These are phyloP conservation scores for Ginglymostoma cirratum DNA, from an alignment of 2,113 vertebrate species.

Conservation along the genomic window DNA sequence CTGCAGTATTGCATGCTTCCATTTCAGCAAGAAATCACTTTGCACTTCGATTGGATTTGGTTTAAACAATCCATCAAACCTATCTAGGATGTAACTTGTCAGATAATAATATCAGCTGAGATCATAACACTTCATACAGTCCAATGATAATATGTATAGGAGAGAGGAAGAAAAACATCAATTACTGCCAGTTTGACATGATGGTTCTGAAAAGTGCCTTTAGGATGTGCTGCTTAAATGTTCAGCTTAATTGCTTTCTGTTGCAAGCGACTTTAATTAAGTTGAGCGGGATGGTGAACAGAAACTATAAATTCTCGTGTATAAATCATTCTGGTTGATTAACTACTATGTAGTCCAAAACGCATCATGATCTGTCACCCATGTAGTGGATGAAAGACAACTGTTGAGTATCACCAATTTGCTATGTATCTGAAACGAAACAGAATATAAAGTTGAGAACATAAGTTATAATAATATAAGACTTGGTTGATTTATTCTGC, in stretches of 20 bases:
- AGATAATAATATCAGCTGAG: no score
- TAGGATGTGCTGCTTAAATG: constrained; percentile 43
- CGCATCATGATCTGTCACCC: constrained; percentile 33
- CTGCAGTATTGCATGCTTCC: no score
- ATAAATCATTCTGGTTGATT: constrained; percentile 53
- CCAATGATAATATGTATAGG: constrained; percentile 37
- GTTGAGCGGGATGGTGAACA: not conserved
- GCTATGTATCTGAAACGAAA: not conserved
- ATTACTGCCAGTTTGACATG: constrained; percentile 44
- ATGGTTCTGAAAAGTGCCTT: constrained; percentile 45
- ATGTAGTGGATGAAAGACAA: constrained; percentile 23
- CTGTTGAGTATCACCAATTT: not conserved
- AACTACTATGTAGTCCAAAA: constrained; percentile 46
- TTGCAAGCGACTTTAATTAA: constrained; percentile 50
- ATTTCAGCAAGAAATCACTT: no score
- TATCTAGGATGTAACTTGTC: no score
- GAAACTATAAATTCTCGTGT: constrained; percentile 44
- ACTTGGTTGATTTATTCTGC: not conserved
- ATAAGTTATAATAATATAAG: not conserved
- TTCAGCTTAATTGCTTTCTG: constrained; percentile 44
- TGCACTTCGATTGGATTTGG: no score
- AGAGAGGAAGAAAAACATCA: constrained; percentile 44
- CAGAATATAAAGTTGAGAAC: not conserved
- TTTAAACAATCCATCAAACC: no score
- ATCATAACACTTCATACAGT: constrained; percentile 28